Evolutionary conservation across 2,888 invertebrate species (phyloP), one percentile per base, ranked within the genome.

Genomic region (Idaea aversata): DNA sequence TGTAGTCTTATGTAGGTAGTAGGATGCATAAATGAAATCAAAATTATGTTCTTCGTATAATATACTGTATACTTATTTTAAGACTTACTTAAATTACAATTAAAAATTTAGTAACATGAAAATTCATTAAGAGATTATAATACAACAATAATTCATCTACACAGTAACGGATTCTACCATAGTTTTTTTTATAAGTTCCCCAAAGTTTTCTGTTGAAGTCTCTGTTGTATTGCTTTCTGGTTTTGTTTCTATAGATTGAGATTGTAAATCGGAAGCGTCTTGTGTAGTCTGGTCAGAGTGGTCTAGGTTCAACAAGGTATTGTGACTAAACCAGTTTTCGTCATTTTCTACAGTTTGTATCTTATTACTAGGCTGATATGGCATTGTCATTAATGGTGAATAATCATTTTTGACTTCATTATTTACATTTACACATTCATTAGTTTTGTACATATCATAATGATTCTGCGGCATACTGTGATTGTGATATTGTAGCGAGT

Each of bases 91-190:
- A 47, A 47, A 84, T 84, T 88, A 87, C 88, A 88, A 88, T 88
- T 81, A 87, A 86, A 88, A 90, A 85, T 82, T 84, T 87, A 83
- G 84, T 88, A 89, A 90, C 88, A 88, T 85, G 80, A 88, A 87
- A 87, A 83, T 82, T 82, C 70, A 83, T 80, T 85, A 83, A 82
- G 84, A 86, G 77, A 80, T 85, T 84, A 87, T 86, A 87, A 86
- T 80, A 91, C 87, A 90, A 91, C 88, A 88, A 81, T 83, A 85
- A 86, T 82, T 88, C 75, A 85, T 84, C 94, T 95, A 97, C 92
- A 97, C 97, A 79, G 96, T 96, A 79, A 97, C 97, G 78, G 97
- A 97, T 88, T 98, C 97, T 83, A 97, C 97, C 95, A 98, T 97
- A 71, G 97, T 97, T 90, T 98, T 97, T 88, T 97, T 98, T 77